These are phyloP conservation scores for Callithrix jacchus DNA, from an alignment of 2,113 vertebrate species.

Conservation along the genomic window DNA sequence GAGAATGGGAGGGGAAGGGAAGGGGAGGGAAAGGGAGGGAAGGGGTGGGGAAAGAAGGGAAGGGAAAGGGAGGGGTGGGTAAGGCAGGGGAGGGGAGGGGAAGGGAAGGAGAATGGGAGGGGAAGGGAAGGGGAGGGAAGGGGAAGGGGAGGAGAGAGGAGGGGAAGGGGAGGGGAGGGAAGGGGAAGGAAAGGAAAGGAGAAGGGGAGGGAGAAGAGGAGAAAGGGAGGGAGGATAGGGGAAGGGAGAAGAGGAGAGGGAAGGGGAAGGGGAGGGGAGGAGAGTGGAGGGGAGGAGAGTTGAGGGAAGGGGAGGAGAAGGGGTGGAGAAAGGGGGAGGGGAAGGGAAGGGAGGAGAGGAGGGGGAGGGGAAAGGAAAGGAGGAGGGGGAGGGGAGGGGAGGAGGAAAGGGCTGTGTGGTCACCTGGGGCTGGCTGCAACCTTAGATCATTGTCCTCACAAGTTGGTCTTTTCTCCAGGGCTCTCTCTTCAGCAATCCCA, in stretches of 20 bases:
- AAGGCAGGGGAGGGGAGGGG: too few species aligned
- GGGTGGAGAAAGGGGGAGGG: accelerated
- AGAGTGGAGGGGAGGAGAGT: accelerated
- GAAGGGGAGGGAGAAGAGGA: too few species aligned
- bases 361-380: too few species aligned
- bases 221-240: accelerated
- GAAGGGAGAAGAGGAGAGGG: accelerated
- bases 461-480: not conserved
- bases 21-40: too few species aligned
- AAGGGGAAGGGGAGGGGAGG: accelerated
- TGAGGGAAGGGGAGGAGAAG: accelerated
- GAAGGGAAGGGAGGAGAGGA: accelerated
- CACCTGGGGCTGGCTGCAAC: not conserved
- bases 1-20: too few species aligned
- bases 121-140: too few species aligned
- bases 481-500: not conserved
- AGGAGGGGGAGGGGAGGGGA: too few species aligned
- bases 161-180: too few species aligned
- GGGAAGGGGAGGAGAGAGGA: too few species aligned
- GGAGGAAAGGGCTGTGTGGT: not conserved
- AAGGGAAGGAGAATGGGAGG: too few species aligned
- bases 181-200: too few species aligned
- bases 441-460: not conserved
- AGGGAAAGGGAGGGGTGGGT: too few species aligned
- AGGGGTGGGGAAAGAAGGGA: accelerated